phyloP scores from a whole-genome alignment of 2,113 vertebrate species.

The Sminthopsis crassicaudata region DNA sequence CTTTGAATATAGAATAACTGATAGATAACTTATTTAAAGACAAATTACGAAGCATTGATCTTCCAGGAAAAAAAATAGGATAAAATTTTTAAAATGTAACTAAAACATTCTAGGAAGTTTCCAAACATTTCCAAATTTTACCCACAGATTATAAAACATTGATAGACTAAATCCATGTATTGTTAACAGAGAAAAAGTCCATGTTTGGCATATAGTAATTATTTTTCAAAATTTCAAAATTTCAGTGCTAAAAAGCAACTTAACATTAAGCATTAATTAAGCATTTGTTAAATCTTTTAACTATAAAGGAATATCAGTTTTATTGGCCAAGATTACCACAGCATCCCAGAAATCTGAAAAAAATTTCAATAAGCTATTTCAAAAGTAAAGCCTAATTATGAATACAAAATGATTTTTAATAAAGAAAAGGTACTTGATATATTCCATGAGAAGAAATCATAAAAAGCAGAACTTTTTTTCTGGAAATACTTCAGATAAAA shows the following conservation, averaged over 20 bases:
- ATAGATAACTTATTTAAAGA: not conserved
- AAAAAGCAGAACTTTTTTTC: not conserved
- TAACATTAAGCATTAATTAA: too few species aligned
- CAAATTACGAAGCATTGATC: not conserved
- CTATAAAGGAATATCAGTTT: not conserved
- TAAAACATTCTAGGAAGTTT: not conserved
- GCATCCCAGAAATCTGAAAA: not conserved
- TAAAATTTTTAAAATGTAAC: not conserved
- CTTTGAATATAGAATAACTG: not conserved
- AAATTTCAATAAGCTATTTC: not conserved
- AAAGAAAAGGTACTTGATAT: not conserved
- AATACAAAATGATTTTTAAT: not conserved
- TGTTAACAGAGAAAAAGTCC: not conserved
- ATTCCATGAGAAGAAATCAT: not conserved
- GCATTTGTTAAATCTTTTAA: not conserved
- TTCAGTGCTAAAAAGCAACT: not conserved
- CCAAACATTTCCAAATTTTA: not conserved
- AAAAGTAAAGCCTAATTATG: not conserved
- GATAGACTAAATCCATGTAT: not conserved
- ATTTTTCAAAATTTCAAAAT: not conserved
- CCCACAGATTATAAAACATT: not conserved
- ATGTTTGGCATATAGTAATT: not conserved
- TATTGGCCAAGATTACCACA: not conserved
- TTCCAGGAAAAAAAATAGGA: not conserved
- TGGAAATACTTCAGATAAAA: not conserved